Base-by-base conservation (phyloP, 2,888 invertebrate species). In the Chymomyza fuscimana region DNA sequence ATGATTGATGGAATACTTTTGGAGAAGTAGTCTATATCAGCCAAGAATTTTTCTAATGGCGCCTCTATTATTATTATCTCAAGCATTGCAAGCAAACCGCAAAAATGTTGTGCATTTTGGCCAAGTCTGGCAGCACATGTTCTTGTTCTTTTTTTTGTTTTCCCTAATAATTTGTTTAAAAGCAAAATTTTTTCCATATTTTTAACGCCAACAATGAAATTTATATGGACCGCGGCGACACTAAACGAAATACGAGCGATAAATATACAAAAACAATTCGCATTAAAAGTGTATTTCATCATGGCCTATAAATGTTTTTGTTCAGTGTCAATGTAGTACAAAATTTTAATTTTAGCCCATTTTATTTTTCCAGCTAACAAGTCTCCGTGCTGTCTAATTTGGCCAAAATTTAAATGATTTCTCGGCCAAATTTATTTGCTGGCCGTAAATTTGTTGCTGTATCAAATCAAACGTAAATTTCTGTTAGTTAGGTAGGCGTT, bases 291-390 rank as follows among this genome's bases (percentile, higher is more conserved):
- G 56, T 68, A 87, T 76, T 86, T 81, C 71, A 87, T 86, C 84
- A 83, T 76, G 72, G 73, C 83, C 83, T 82, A 86, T 87, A 82
- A 81, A 87, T 72, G 83, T 69, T 65, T 65, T 51, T 1, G 40
- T 12, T 46, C 40, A 46, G 40, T 46, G 40, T 46, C 40, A 46
- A 68, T 60, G 64, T 50, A 59, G 62, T 58, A 32, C 70, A 65
- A 68, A 67, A 67, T 40, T 60, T 60, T 61, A 46, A 54, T 65
- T 69, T 69, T 16, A 29, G 22, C 54, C 56, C 40, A 10, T 61
- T n/a, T 32, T 60, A 73, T 54, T 63, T 72, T 73, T 77, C 78
- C 74, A 77, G 77, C 68, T 73, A 76, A 77, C 15, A 10, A 58
- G 15, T 19, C 12, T 66, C 62, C 51, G 40, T 59, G 61, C 56